A percentile compares a stretch with the other conserved stretches of the same genome.
phyloP scores from a whole-genome alignment of 2,797 vertebrate genomes.

The Nyctalus aviator region DNA sequence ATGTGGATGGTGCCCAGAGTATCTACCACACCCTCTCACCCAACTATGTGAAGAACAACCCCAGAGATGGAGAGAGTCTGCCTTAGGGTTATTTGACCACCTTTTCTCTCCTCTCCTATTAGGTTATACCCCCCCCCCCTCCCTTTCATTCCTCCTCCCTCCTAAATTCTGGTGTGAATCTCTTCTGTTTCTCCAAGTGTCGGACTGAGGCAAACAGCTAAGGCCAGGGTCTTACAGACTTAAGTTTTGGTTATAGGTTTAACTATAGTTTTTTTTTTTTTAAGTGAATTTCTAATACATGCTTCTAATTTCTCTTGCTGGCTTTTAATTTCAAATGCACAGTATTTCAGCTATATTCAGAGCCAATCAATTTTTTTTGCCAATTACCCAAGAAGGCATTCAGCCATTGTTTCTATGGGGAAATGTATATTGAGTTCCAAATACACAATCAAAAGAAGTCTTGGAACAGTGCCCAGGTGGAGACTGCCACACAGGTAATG shows the following conservation, averaged over 20 bases:
- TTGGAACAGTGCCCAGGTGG: conserved; percentile 63
- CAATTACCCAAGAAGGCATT: conserved; percentile 67
- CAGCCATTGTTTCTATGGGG: conserved; percentile 62
- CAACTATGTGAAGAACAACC: neutral
- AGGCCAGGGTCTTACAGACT: neutral
- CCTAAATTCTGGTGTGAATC: neutral
- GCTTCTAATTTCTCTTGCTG: conserved; percentile 43
- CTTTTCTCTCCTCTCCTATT: neutral
- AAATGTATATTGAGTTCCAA: conserved; percentile 72
- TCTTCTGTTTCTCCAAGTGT: neutral
- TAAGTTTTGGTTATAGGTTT: neutral
- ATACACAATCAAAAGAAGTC: conserved; percentile 61
- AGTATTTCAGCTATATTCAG: conserved; percentile 52
- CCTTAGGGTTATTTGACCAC: neutral
- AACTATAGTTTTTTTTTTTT: neutral
- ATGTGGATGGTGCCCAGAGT: rapidly evolving
- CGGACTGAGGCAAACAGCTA: neutral
- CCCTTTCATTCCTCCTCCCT: neutral
- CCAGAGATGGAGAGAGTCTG: neutral
- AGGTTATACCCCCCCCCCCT: neutral
- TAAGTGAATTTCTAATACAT: conserved; percentile 10
- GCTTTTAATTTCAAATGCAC: conserved; percentile 52
- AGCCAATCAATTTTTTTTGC: conserved; percentile 72
- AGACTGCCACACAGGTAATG: conserved; percentile 57
- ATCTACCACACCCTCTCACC: neutral